These are phyloP conservation scores for Chascanopsetta lugubris DNA, from an alignment of 2,113 vertebrate genomes.

Conservation along the genomic window DNA sequence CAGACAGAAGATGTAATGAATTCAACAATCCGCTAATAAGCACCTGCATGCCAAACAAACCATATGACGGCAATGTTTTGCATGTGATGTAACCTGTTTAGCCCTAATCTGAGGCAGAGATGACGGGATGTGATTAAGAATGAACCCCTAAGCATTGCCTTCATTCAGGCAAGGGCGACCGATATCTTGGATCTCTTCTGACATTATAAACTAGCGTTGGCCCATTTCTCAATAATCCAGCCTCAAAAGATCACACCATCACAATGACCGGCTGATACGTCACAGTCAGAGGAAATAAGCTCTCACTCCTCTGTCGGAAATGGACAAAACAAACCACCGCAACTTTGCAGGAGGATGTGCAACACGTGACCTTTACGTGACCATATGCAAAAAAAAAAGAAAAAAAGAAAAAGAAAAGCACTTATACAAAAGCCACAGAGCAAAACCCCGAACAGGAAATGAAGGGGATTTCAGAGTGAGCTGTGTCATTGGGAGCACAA, in stretches of 20 bases:
- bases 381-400: slow-evolving; percentile 17
- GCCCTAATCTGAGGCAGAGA: not conserved
- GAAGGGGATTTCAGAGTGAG: slow-evolving; percentile 54
- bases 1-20: not conserved
- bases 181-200: not conserved
- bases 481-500: slow-evolving; percentile 36
- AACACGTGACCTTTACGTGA: slow-evolving; percentile 33
- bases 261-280: slow-evolving; percentile 30
- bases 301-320: slow-evolving; percentile 30
- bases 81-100: not conserved
- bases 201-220: slow-evolving; percentile 10
- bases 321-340: slow-evolving; percentile 51
- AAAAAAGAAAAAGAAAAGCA: slow-evolving; percentile 69
- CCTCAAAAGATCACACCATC: slow-evolving; percentile 15
- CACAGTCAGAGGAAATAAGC: slow-evolving; percentile 44
- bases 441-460: slow-evolving; percentile 73
- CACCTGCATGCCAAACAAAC: not conserved
- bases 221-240: slow-evolving; percentile 42
- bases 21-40: slow-evolving; percentile 12
- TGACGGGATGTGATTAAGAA: not conserved
- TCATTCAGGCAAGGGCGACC: slow-evolving; percentile 1
- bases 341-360: slow-evolving; percentile 28
- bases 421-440: slow-evolving; percentile 50
- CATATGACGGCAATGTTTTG: not conserved
- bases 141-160: not conserved